Conservation (phyloP, 2,797 vertebrate species). For the Mus minutoides region DNA sequence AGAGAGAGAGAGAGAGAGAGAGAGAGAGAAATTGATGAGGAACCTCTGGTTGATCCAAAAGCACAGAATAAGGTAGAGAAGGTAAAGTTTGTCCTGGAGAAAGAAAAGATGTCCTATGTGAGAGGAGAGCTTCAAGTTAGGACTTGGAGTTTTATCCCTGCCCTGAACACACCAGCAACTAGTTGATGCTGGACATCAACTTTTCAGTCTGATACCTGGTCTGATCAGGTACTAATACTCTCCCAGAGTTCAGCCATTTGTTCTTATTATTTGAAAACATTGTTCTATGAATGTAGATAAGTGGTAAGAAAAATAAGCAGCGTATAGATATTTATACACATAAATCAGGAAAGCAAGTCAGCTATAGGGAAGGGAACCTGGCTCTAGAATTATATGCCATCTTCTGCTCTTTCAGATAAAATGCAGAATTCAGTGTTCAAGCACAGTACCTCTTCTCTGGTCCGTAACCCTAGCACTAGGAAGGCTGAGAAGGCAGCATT, state of each 20-base stretch:
- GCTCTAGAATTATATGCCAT: neutral
- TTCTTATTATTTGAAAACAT: neutral
- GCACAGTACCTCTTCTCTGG: neutral
- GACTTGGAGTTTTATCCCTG: neutral
- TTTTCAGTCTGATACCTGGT: neutral
- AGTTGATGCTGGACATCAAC: neutral
- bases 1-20: too few relatives aligned
- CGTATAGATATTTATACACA: neutral
- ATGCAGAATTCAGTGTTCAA: neutral
- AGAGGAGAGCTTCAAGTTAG: neutral
- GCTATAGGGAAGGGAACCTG: neutral
- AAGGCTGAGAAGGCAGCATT: too few relatives aligned
- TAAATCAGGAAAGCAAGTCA: neutral
- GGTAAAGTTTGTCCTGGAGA: neutral
- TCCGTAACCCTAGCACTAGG: neutral
- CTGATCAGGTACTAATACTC: neutral
- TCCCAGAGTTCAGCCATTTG: neutral
- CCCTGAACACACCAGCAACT: neutral
- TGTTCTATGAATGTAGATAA: neutral
- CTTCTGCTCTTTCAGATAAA: constrained; percentile 14
- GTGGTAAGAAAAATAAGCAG: neutral
- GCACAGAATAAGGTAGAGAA: neutral
- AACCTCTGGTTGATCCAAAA: neutral
- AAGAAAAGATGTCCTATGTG: neutral
- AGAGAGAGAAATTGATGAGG: too few relatives aligned